Percentiles rank a stretch among this genome's conserved stretches.
phyloP scores from a whole-genome alignment of 35 echinoderm and acorn worm genomes.

The Stichopus chloronotus region DNA sequence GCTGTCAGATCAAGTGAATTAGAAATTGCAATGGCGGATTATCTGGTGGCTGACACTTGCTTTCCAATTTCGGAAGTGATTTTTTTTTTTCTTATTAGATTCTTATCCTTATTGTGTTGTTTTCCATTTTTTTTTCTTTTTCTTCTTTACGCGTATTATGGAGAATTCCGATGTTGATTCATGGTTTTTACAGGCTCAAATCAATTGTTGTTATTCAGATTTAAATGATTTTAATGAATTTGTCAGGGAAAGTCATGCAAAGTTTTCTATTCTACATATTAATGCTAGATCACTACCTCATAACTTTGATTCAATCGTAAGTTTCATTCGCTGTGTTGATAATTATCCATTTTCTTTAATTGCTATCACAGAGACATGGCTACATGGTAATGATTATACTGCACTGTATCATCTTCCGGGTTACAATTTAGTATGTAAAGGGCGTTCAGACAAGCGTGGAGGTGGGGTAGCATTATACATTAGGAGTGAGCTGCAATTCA shows the following conservation, averaged over 20 bases:
- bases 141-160: not conserved
- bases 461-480: not conserved
- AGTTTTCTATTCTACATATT: too few species aligned
- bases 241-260: too few species aligned
- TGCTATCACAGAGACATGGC: constrained; percentile 15
- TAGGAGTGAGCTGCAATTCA: not conserved
- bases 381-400: not conserved
- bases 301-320: constrained; percentile 9
- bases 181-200: too few species aligned
- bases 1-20: constrained; percentile 2
- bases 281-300: not conserved
- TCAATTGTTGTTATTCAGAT: too few species aligned
- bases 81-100: not conserved
- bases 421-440: not conserved
- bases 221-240: too few species aligned
- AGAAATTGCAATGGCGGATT: not conserved
- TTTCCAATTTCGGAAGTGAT: not conserved
- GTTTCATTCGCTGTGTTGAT: not conserved
- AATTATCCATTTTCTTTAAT: not conserved
- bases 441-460: constrained; percentile 4
- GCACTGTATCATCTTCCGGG: not conserved
- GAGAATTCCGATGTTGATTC: too few species aligned
- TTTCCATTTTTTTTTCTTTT: not conserved
- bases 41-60: not conserved
- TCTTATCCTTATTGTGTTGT: not conserved